phyloP scores from a whole-genome alignment of 1,140 invertebrate genomes.

The Drosophila insularis region DNA sequence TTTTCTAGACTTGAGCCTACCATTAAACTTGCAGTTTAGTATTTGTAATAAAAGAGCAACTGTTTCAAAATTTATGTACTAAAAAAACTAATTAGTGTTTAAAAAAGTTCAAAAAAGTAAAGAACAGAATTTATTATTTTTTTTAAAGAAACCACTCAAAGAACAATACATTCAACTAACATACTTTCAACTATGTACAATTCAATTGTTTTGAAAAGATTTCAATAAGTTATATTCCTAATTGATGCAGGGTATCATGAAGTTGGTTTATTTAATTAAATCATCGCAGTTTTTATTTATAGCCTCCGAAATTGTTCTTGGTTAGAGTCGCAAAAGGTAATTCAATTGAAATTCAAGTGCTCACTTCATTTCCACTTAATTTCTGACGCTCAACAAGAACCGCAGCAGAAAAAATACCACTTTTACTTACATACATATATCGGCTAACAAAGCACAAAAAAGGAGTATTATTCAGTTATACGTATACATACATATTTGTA shows the following conservation, averaged over 20 bases:
- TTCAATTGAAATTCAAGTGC: constrained; percentile 64
- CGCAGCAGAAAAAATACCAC: constrained; percentile 5
- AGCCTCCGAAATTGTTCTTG: constrained; percentile 8
- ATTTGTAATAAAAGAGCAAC: no score
- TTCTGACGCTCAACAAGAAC: constrained; percentile 51
- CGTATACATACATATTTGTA: neutral
- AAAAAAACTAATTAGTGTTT: no score
- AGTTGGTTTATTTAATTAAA: neutral
- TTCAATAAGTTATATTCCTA: neutral
- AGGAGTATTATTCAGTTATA: neutral
- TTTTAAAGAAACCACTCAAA: no score
- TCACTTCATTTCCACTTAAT: constrained; percentile 61
- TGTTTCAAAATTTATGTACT: no score
- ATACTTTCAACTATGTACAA: no score
- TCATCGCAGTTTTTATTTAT: constrained; percentile 11
- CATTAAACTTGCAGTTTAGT: no score
- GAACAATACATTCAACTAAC: no score
- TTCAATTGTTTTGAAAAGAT: neutral
- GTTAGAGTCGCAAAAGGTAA: constrained; percentile 24
- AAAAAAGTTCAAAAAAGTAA: no score
- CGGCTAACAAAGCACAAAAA: neutral
- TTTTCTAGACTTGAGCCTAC: no score
- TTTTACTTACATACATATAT: neutral
- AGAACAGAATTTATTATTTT: no score
- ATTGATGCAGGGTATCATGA: neutral